Percentiles rank a stretch among this genome's conserved stretches.
Evolutionary conservation across 2,888 invertebrate genomes (phyloP).

Genomic region (Diadegma fenestrale): DNA sequence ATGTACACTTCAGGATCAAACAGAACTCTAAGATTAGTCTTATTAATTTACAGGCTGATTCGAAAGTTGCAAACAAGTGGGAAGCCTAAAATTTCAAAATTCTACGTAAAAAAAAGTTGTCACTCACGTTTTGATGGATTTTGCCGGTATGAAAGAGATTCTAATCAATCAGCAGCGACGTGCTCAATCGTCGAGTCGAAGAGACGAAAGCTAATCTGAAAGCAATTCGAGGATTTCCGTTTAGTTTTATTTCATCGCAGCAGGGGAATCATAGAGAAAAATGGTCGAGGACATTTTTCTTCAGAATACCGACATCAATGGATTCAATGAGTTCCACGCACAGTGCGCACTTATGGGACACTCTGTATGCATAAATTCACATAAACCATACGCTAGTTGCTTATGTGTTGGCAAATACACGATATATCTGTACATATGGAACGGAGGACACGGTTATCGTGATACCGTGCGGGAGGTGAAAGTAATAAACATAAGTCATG

Average conservation of each 20-base stretch:
- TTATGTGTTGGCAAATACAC: slow-evolving; percentile 11
- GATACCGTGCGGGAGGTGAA: slow-evolving; percentile 80
- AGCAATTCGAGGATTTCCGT: neutral
- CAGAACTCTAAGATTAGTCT: neutral
- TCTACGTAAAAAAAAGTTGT: neutral
- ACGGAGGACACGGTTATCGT: slow-evolving; percentile 76
- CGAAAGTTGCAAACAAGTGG: neutral
- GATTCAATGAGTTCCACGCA: too few species aligned
- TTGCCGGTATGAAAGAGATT: neutral
- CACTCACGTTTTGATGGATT: neutral
- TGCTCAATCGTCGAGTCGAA: too few species aligned
- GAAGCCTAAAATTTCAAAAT: neutral
- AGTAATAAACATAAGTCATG: slow-evolving; percentile 84
- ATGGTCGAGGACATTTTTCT: neutral
- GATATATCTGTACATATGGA: slow-evolving; percentile 42
- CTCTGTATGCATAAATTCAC: slow-evolving; percentile 10
- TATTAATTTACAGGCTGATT: slow-evolving; percentile 8
- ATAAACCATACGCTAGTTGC: neutral
- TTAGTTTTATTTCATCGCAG: neutral
- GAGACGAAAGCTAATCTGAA: neutral
- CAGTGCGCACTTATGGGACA: slow-evolving; percentile 5
- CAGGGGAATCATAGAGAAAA: neutral
- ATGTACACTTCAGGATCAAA: neutral
- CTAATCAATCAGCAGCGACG: neutral
- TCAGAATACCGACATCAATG: neutral